Percentiles rank a stretch among this genome's conserved stretches.
These are phyloP conservation scores for Mormyrops boulengeri DNA, from an alignment of 2,797 vertebrate species.

Conservation along the genomic window DNA sequence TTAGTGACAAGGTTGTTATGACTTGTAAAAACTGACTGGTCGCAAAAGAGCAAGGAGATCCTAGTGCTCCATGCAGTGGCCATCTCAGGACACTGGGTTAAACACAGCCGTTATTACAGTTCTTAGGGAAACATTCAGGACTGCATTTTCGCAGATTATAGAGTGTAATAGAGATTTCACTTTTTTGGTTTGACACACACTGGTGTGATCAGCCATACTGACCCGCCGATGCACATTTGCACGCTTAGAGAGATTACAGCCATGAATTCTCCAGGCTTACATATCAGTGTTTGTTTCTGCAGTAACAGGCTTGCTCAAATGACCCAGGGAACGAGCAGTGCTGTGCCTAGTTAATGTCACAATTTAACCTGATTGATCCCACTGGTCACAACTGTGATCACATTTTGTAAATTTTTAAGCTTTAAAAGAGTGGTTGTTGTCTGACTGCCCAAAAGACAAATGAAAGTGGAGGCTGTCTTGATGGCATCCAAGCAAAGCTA, in stretches of 20 bases:
- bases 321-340: neutral
- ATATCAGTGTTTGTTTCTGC: neutral
- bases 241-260: slow-evolving; percentile 16
- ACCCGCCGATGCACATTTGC: slow-evolving; percentile 13
- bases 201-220: neutral
- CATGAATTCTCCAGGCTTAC: slow-evolving; percentile 24
- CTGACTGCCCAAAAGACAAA: neutral
- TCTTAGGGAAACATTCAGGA: neutral
- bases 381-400: neutral
- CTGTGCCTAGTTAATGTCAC: neutral
- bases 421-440: neutral
- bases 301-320: slow-evolving; percentile 14
- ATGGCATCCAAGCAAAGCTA: neutral
- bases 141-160: neutral
- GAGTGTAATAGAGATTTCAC: neutral
- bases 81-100: slow-evolving; percentile 14
- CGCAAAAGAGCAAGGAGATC: neutral
- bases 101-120: neutral
- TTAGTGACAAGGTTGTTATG: slow-evolving; percentile 16
- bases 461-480: neutral
- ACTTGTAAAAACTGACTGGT: slow-evolving; percentile 28
- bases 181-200: neutral
- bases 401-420: neutral
- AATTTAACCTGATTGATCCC: neutral
- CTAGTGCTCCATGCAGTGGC: slow-evolving; percentile 20